Evolutionary conservation across 2,888 invertebrate species (phyloP).

Genomic region (Pristionchus exspectatus): DNA sequence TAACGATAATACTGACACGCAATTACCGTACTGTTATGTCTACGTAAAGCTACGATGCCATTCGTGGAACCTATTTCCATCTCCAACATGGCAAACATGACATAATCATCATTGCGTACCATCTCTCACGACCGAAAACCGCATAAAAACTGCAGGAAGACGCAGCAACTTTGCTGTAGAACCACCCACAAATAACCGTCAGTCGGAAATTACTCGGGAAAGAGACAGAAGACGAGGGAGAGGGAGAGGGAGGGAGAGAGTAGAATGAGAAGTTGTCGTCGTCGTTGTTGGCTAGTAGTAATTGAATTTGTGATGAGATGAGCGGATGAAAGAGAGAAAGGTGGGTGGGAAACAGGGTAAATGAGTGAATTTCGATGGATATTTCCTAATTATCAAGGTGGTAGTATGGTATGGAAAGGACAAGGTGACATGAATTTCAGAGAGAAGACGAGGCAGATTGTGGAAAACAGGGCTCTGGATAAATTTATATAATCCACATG

Average conservation of each 20-base stretch:
- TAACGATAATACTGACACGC: background rate
- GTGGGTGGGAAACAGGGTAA: background rate
- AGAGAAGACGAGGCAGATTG: too few species aligned
- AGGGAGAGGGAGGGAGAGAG: slow-evolving; percentile 22
- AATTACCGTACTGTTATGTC: background rate
- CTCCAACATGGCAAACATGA: too few species aligned
- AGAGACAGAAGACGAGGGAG: slow-evolving; percentile 24
- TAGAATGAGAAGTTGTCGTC: slow-evolving; percentile 14
- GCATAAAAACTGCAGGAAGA: background rate
- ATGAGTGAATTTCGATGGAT: too few species aligned
- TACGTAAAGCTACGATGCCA: too few species aligned
- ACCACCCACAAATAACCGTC: background rate
- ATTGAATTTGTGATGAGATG: slow-evolving; percentile 54
- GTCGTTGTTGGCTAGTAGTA: background rate
- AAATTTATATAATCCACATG: too few species aligned
- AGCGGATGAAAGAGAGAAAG: slow-evolving; percentile 15
- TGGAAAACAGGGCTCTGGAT: too few species aligned
- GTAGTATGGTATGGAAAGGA: too few species aligned
- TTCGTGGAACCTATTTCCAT: too few species aligned
- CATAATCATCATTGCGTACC: too few species aligned
- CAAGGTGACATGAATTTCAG: too few species aligned
- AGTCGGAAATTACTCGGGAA: slow-evolving; percentile 8
- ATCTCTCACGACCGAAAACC: too few species aligned
- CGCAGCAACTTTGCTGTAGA: background rate
- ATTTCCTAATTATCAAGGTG: too few species aligned